Conservation (phyloP, 2,113 vertebrate species). For the Mixornis gularis region DNA sequence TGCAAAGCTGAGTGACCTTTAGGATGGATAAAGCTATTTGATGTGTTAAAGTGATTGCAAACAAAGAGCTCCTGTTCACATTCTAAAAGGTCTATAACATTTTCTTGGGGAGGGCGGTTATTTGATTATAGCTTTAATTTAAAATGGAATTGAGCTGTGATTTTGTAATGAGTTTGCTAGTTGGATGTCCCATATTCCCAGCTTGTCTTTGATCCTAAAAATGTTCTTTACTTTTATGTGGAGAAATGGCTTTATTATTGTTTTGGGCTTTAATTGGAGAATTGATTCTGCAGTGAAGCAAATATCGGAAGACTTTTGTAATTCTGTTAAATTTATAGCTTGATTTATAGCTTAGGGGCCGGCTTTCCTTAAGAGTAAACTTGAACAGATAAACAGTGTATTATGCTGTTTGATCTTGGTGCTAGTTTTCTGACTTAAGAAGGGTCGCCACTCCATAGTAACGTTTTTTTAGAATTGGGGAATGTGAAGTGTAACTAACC, state of each 20-base stretch:
- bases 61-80: not conserved
- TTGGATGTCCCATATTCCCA: not conserved
- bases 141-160: not conserved
- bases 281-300: not conserved
- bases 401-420: not conserved
- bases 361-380: not conserved
- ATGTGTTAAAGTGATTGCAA: slow-evolving; percentile 29
- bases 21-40: not conserved
- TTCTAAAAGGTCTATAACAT: not conserved
- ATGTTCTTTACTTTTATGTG: not conserved
- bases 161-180: not conserved
- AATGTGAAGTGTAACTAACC: not conserved
- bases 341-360: not conserved
- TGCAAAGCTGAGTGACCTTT: slow-evolving; percentile 17
- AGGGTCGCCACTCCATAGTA: not conserved
- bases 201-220: not conserved
- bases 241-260: not conserved
- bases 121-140: slow-evolving; percentile 10
- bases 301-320: not conserved
- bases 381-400: not conserved
- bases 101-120: not conserved
- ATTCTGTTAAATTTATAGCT: not conserved
- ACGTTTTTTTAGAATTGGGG: not conserved
- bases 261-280: not conserved
- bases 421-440: not conserved